Evolutionary conservation across 1,140 invertebrate genomes (phyloP), one percentile per base, ranked within the genome.

Genomic region (Lucilia cuprina): DNA sequence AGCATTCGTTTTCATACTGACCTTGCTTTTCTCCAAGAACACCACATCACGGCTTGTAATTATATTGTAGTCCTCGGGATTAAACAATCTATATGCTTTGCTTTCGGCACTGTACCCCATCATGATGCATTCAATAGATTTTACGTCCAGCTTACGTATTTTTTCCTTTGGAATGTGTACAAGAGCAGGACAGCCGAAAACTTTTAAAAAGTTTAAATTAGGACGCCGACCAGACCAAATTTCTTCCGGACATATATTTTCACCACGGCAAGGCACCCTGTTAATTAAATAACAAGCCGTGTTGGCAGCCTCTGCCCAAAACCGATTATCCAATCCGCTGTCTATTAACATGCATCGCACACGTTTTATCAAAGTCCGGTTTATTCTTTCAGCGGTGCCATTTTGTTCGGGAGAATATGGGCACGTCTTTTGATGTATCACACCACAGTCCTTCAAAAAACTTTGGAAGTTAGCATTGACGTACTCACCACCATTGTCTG

Each of bases 121-220:
- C 78, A 84, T 84, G 3, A 84, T 82, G 70, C 80, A 84, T 74
- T 84, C 60, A 9, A 30, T 74, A 4, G 84, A 84, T 34, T 84
- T 84, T 47, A n/a, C 19, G 9, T 84, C 84, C 77, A 21, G 78
- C 60, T 84, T 84, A 2, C 49, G 19, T 78, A 55, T 9, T 70
- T 82, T 50, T 17, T 84, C 84, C 47, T 82, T 82, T 47, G 84
- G 78, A 5, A 82, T 47, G 25, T 82, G 55, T 19, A 75, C 83
- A 35, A 50, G 34, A 7, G 30, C 35, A 50, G 25, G 21, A 74
- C 84, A 65, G 17, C 77, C 83, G 17, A 83, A 75, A 17, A 65
- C 21, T 74, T 50, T 25, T 25, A 25, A 8, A 19, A 30, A 19
- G 17, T 30, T 83, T 65, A 60, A 25, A 8, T 50, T 80, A 7